Percentiles rank a stretch among this genome's conserved stretches.
Conservation (phyloP, 1,140 invertebrate species). For the Thalassaphorura encarpata region DNA sequence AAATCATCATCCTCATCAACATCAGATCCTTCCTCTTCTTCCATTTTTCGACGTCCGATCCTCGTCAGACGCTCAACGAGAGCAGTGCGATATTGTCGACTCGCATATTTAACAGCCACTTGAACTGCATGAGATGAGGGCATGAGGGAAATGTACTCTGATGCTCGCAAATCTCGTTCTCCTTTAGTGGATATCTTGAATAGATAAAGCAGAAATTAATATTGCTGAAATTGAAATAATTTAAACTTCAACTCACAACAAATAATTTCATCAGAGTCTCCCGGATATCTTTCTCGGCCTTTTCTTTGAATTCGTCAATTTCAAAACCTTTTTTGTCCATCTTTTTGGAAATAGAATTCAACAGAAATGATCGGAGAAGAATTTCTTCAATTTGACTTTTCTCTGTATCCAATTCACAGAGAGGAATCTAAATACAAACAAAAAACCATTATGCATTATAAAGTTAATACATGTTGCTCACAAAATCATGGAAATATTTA, state of each 20-base stretch:
- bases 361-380: constrained; percentile 47
- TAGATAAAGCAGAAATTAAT: constrained; percentile 13
- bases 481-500: constrained; percentile 34
- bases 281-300: constrained; percentile 51
- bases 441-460: too few relatives aligned
- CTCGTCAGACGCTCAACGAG: constrained; percentile 53
- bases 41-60: constrained; percentile 34
- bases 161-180: constrained; percentile 71
- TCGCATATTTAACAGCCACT: constrained; percentile 77
- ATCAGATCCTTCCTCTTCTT: constrained; percentile 33
- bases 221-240: constrained; percentile 11
- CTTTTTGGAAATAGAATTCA: constrained; percentile 28
- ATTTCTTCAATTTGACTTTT: constrained; percentile 71
- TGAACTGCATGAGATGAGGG: constrained; percentile 62
- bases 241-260: constrained; percentile 27
- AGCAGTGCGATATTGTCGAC: constrained; percentile 57
- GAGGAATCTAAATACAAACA: constrained; percentile 50
- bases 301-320: constrained; percentile 42
- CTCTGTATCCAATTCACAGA: constrained; percentile 70
- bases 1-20: constrained; percentile 35
- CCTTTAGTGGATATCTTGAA: constrained; percentile 41
- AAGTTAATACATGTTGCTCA: too few relatives aligned
- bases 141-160: constrained; percentile 77
- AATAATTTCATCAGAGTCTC: constrained; percentile 81
- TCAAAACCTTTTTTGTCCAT: constrained; percentile 34